Conservation (phyloP, 2,113 vertebrate species). For the Labrus mixtus region DNA sequence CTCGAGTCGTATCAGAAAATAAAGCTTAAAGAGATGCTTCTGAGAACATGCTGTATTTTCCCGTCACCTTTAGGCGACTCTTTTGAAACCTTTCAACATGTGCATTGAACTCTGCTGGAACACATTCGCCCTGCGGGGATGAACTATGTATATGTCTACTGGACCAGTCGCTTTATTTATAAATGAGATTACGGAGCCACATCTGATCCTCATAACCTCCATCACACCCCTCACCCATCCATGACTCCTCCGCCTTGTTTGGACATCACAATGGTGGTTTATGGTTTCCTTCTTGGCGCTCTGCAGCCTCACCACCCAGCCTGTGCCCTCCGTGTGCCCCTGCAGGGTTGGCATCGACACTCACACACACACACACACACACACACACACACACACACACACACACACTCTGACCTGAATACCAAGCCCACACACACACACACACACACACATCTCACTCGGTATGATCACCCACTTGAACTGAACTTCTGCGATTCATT, state of each 20-base stretch:
- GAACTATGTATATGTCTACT: slow-evolving; percentile 14
- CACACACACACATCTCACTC: not conserved
- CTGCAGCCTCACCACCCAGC: slow-evolving; percentile 3
- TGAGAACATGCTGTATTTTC: not conserved
- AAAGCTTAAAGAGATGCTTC: slow-evolving; percentile 2
- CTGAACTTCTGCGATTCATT: not conserved
- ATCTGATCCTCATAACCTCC: slow-evolving; percentile 66
- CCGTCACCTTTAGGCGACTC: no score
- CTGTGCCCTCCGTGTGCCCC: slow-evolving; percentile 53
- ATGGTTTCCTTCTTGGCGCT: slow-evolving; percentile 68
- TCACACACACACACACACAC: slow-evolving; percentile 22
- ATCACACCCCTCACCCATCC: slow-evolving; percentile 54
- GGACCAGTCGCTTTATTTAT: slow-evolving; percentile 53
- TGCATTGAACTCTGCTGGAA: slow-evolving; percentile 9
- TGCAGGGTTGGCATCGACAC: slow-evolving; percentile 24
- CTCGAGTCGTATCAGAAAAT: not conserved
- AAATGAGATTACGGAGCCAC: slow-evolving; percentile 55
- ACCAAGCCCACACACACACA: slow-evolving; percentile 21
- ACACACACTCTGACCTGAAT: slow-evolving; percentile 41
- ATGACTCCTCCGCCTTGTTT: slow-evolving; percentile 63
- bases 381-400: slow-evolving; percentile 10
- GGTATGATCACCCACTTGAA: no score
- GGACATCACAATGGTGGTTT: slow-evolving; percentile 64
- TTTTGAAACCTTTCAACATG: not conserved
- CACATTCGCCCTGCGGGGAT: slow-evolving; percentile 12